Percentiles rank a stretch among this genome's conserved stretches.
Evolutionary conservation across 2,113 vertebrate species (phyloP).

Genomic region (Muntiacus muntjak): DNA sequence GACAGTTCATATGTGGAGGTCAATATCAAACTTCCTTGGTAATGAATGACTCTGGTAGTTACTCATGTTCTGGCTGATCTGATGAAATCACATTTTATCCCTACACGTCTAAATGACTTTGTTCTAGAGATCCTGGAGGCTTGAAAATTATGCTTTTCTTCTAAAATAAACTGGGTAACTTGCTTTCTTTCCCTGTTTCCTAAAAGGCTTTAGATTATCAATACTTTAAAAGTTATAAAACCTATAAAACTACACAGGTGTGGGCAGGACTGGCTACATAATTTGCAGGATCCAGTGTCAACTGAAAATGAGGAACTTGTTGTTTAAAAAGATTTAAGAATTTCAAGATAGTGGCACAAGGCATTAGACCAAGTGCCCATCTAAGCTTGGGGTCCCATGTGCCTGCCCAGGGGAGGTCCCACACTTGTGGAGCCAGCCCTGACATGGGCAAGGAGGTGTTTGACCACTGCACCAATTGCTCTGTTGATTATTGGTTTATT

Average conservation of each 20-base stretch:
- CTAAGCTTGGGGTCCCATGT: rapidly evolving
- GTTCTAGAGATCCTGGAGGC: not conserved
- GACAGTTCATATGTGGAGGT: not conserved
- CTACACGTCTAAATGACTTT: not conserved
- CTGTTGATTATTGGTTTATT: not conserved
- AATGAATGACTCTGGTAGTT: slow-evolving; percentile 65
- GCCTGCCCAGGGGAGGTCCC: rapidly evolving
- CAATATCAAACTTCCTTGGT: slow-evolving; percentile 62
- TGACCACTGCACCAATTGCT: not conserved
- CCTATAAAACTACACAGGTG: not conserved
- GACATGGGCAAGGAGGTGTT: rapidly evolving
- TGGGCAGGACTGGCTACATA: not conserved
- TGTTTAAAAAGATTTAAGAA: not conserved
- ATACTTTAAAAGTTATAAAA: not conserved
- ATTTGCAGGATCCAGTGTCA: not conserved
- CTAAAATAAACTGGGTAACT: not conserved
- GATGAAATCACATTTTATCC: not conserved
- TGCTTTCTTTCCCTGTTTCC: not conserved
- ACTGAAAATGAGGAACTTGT: not conserved
- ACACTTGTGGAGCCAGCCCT: not conserved
- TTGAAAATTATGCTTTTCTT: not conserved
- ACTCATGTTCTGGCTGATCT: not conserved
- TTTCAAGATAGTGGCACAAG: not conserved
- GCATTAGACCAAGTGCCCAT: not conserved
- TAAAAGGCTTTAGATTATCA: not conserved